Conservation (phyloP, 1,140 invertebrate genomes). For the Tetragonula clypearis region DNA sequence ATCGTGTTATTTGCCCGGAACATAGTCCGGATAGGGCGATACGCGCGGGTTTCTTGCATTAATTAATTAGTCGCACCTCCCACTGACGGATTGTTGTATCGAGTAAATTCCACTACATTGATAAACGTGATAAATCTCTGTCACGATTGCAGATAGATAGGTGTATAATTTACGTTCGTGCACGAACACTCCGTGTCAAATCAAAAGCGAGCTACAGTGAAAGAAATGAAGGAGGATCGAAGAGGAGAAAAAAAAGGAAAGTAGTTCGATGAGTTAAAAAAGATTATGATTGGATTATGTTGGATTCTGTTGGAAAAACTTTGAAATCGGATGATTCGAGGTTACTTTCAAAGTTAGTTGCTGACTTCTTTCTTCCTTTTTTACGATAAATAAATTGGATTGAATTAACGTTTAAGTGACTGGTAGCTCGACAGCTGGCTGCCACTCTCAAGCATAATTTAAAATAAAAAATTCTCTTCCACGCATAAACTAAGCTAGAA, state of each 20-base stretch:
- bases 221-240: background rate
- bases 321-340: too few relatives aligned
- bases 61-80: constrained; percentile 34
- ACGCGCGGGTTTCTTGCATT: constrained; percentile 29
- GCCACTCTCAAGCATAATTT: too few relatives aligned
- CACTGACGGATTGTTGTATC: constrained; percentile 35
- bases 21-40: background rate
- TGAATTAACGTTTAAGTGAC: too few relatives aligned
- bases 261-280: too few relatives aligned
- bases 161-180: constrained; percentile 37
- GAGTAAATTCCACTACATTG: constrained; percentile 29
- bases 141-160: constrained; percentile 30
- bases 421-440: too few relatives aligned
- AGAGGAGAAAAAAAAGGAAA: background rate
- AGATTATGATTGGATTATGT: too few relatives aligned
- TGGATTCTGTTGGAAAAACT: too few relatives aligned
- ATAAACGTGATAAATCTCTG: constrained; percentile 51
- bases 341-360: too few relatives aligned
- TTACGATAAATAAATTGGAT: too few relatives aligned
- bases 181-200: constrained; percentile 3
- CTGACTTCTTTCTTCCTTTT: too few relatives aligned
- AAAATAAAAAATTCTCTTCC: too few relatives aligned
- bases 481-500: too few relatives aligned
- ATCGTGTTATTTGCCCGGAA: constrained; percentile 28
- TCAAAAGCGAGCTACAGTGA: constrained; percentile 9